These are phyloP conservation scores for Chionodraco myersi DNA, from an alignment of 2,113 vertebrate species.

Conservation along the genomic window DNA sequence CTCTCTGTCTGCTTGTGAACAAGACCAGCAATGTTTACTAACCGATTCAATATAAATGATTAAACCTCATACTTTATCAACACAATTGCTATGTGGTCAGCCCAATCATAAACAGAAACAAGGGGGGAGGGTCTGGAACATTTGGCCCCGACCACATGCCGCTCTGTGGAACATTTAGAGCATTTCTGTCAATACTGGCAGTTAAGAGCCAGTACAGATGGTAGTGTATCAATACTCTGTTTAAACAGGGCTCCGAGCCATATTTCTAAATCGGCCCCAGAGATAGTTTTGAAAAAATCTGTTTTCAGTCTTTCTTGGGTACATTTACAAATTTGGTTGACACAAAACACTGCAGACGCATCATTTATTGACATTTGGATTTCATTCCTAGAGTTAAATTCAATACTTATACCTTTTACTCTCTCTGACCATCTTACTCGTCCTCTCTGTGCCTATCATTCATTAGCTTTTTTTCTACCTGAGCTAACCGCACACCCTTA, in stretches of 20 bases:
- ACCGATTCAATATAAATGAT: slow-evolving; percentile 55
- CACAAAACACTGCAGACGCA: slow-evolving; percentile 3
- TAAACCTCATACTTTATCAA: slow-evolving; percentile 70
- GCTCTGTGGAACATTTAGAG: slow-evolving; percentile 50
- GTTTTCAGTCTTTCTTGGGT: slow-evolving; percentile 24
- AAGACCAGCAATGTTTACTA: slow-evolving; percentile 15
- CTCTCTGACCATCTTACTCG: slow-evolving; percentile 19
- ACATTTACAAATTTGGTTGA: slow-evolving; percentile 26
- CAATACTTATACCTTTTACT: slow-evolving; percentile 1
- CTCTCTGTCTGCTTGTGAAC: slow-evolving; percentile 37
- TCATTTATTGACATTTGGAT: slow-evolving; percentile 38
- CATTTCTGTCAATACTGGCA: slow-evolving; percentile 55
- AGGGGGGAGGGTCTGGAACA: slow-evolving; percentile 23
- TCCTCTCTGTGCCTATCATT: slow-evolving; percentile 31
- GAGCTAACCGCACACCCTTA: slow-evolving; percentile 28
- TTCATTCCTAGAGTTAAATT: slow-evolving; percentile 25
- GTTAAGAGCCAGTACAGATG: slow-evolving; percentile 65
- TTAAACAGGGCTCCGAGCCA: slow-evolving; percentile 54
- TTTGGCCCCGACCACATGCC: slow-evolving; percentile 51
- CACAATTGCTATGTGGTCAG: slow-evolving; percentile 40
- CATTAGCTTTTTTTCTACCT: slow-evolving; percentile 35
- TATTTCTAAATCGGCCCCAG: slow-evolving; percentile 54
- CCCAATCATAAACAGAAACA: slow-evolving; percentile 25
- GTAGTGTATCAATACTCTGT: slow-evolving; percentile 63
- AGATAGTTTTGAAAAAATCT: slow-evolving; percentile 51